Percentiles rank a stretch among this genome's conserved stretches.
phyloP scores from a whole-genome alignment of 2,888 invertebrate genomes.

The Tetrapedia diversipes region DNA sequence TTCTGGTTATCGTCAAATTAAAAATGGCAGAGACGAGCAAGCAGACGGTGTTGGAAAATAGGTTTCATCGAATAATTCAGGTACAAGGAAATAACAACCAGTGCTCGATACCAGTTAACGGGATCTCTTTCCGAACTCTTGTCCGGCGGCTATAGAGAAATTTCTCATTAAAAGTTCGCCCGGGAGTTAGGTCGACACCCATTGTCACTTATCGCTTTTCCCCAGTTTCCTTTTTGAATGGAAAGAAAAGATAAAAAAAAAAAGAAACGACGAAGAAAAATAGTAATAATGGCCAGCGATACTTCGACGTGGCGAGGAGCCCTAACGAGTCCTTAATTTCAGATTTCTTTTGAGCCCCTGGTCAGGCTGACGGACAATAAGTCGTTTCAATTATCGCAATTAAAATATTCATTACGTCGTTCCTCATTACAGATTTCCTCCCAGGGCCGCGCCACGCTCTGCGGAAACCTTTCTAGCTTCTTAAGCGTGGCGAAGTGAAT shows the following conservation, averaged over 20 bases:
- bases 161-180: conserved; percentile 60
- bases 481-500: not conserved
- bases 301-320: conserved; percentile 4
- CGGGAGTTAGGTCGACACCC: conserved; percentile 31
- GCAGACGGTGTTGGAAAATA: not conserved
- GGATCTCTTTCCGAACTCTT: conserved; percentile 14
- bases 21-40: too few species aligned
- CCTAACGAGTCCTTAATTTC: conserved; percentile 55
- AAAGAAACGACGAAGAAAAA: not conserved
- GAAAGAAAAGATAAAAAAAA: not conserved
- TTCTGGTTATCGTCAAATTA: not conserved
- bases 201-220: conserved; percentile 51
- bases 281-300: conserved; percentile 36
- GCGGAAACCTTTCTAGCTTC: conserved; percentile 7
- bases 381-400: conserved; percentile 55
- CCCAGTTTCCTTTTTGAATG: conserved; percentile 30
- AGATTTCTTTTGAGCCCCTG: conserved; percentile 30
- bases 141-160: conserved; percentile 38
- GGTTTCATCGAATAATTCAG: not conserved
- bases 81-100: conserved; percentile 30
- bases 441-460: not conserved
- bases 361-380: conserved; percentile 38
- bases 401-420: conserved; percentile 54
- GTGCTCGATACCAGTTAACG: conserved; percentile 36
- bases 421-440: conserved; percentile 44